Evolutionary conservation across 2,888 invertebrate species (phyloP).

Genomic region (Taenaris catops): DNA sequence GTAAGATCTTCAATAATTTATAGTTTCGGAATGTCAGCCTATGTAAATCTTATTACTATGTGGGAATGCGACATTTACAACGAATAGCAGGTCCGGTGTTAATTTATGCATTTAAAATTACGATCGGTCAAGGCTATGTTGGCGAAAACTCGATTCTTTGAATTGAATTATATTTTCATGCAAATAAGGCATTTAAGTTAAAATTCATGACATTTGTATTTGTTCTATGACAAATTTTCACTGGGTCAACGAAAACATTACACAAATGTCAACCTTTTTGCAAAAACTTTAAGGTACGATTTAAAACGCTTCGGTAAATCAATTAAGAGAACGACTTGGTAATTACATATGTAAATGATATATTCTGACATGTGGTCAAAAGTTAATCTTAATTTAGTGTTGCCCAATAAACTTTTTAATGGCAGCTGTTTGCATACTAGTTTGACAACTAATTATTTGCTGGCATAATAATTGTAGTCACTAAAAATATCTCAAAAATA

Average conservation of each 20-base stretch:
- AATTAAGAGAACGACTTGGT: conserved; percentile 4
- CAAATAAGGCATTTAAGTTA: conserved; percentile 8
- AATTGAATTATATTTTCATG: conserved; percentile 14
- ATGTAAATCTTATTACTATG: conserved; percentile 1
- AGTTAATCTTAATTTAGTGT: conserved; percentile 15
- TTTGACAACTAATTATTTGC: too few species aligned
- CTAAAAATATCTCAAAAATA: neutral
- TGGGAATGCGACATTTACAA: conserved; percentile 11
- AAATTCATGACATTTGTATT: conserved; percentile 3
- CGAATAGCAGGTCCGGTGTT: conserved; percentile 8
- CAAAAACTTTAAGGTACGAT: neutral
- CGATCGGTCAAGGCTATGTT: conserved; percentile 22
- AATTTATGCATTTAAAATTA: conserved; percentile 17
- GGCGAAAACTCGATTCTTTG: conserved; percentile 12
- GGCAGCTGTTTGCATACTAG: neutral
- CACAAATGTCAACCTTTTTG: neutral
- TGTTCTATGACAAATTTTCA: conserved; percentile 1
- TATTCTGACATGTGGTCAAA: conserved; percentile 3
- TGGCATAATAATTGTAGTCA: neutral
- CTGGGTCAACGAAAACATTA: conserved; percentile 8
- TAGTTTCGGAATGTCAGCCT: too few species aligned
- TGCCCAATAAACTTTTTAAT: conserved; percentile 18
- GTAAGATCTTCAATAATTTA: too few species aligned
- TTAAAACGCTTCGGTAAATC: neutral
- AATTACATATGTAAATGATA: conserved; percentile 18